phyloP scores from a whole-genome alignment of 1,140 invertebrate genomes.

The Nephila pilipes region DNA sequence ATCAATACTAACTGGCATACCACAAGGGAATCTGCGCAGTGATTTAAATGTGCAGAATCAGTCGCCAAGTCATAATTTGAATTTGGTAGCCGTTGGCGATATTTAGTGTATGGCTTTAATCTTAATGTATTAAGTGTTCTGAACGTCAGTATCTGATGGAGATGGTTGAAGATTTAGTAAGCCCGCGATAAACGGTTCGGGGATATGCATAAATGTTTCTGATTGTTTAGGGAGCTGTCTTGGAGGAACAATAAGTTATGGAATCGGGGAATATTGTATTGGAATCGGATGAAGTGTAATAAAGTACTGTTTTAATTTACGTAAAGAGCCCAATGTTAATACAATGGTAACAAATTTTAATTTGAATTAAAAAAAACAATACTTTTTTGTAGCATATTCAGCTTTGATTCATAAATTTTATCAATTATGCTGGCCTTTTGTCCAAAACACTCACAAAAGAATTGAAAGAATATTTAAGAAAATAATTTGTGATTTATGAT shows the following conservation, averaged over 20 bases:
- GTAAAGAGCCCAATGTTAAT: not conserved
- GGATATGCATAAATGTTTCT: not conserved
- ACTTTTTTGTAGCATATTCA: too few species aligned
- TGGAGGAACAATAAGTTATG: not conserved
- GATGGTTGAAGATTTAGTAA: not conserved
- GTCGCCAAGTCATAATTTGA: not conserved
- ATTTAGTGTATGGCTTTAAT: not conserved
- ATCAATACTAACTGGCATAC: not conserved
- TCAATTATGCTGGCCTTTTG: too few species aligned
- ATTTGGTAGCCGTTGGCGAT: not conserved
- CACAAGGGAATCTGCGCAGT: not conserved
- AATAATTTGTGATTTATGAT: too few species aligned
- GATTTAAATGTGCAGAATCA: not conserved
- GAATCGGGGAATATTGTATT: not conserved
- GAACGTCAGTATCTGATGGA: not conserved
- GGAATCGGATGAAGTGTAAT: not conserved
- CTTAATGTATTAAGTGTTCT: conserved; percentile 8
- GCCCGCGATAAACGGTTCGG: not conserved
- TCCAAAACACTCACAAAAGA: too few species aligned
- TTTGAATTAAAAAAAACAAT: too few species aligned
- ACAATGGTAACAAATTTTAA: too few species aligned
- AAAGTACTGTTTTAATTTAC: not conserved
- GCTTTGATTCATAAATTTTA: too few species aligned
- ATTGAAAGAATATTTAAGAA: too few species aligned
- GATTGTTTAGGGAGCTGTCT: not conserved